Evolutionary conservation across 2,888 invertebrate species (phyloP).

Genomic region (Harpagoxenus sublaevis): DNA sequence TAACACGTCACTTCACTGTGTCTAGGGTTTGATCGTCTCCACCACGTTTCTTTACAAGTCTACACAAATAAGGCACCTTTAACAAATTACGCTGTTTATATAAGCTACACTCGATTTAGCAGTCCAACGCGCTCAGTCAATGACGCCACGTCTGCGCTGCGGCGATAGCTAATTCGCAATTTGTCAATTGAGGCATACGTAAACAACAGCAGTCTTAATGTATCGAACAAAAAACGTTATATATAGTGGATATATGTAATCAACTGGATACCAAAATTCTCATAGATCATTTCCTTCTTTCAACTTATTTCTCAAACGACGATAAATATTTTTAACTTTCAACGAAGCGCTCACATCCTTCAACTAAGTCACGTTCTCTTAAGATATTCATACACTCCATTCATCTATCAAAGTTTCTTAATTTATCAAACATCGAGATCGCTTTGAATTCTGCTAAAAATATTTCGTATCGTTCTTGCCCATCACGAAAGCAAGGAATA

Average conservation of each 20-base stretch:
- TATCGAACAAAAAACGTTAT: conserved; percentile 73
- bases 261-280: conserved; percentile 69
- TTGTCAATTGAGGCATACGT: conserved; percentile 79
- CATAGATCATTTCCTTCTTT: conserved; percentile 74
- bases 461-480: conserved; percentile 47
- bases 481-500: conserved; percentile 71
- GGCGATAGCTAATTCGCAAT: conserved; percentile 78
- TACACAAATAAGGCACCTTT: conserved; percentile 86
- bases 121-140: conserved; percentile 79
- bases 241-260: conserved; percentile 70
- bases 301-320: conserved; percentile 53
- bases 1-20: conserved; percentile 78
- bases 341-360: conserved; percentile 43
- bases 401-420: conserved; percentile 15
- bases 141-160: conserved; percentile 76
- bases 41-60: conserved; percentile 63
- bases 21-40: conserved; percentile 75
- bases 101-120: conserved; percentile 80
- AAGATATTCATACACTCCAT: conserved; percentile 33
- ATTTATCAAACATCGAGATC: conserved; percentile 36
- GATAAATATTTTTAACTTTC: conserved; percentile 57
- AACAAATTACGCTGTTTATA: conserved; percentile 84
- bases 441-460: conserved; percentile 50
- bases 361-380: conserved; percentile 27
- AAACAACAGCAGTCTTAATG: conserved; percentile 70